Conservation (phyloP, 1,140 invertebrate genomes). For the Drosophila triauraria region DNA sequence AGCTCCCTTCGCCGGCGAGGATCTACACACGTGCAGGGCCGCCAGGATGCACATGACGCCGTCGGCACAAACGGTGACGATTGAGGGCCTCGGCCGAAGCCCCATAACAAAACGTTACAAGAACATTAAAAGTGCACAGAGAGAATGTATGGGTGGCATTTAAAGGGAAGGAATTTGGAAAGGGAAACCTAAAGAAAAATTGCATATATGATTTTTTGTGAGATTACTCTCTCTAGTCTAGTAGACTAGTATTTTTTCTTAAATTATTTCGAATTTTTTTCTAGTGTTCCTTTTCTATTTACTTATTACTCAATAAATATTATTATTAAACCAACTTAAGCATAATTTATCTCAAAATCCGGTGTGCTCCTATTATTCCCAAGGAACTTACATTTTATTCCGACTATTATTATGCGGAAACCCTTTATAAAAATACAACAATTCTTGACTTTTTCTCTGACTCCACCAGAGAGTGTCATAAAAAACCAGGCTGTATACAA, state of each 20-base stretch:
- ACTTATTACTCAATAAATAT: not conserved
- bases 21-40: conserved; percentile 62
- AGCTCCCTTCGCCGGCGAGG: conserved; percentile 1
- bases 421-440: no score
- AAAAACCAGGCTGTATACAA: conserved; percentile 36
- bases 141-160: not conserved
- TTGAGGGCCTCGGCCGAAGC: conserved; percentile 16
- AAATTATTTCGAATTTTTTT: not conserved
- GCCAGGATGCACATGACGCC: conserved; percentile 26
- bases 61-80: conserved; percentile 54
- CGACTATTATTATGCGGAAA: not conserved
- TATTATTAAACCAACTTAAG: not conserved
- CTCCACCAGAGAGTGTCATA: conserved; percentile 68
- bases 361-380: not conserved
- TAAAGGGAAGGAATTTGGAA: not conserved
- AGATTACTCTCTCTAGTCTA: no score
- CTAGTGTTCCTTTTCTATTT: not conserved
- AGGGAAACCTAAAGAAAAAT: not conserved
- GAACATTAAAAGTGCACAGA: conserved; percentile 52
- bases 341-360: no score
- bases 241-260: not conserved
- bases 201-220: not conserved
- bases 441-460: not conserved
- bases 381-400: no score
- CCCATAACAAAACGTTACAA: conserved; percentile 57